Conservation (phyloP, 1,140 invertebrate genomes). For the Drosophila ohnishii region DNA sequence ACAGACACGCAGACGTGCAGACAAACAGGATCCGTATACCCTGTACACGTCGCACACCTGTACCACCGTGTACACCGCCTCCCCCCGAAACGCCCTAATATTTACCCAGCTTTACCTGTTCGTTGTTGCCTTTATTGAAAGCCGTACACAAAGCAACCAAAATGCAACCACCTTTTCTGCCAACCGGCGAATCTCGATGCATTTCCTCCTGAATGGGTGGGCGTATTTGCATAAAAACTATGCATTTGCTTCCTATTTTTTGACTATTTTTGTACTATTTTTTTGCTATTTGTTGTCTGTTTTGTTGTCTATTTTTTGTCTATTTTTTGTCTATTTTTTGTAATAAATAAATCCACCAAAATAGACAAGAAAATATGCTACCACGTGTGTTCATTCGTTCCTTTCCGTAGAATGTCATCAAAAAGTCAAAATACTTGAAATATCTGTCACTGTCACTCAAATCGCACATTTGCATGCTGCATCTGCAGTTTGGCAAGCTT, state of each 20-base stretch:
- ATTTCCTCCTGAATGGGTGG: conserved; percentile 37
- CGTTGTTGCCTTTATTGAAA: conserved; percentile 60
- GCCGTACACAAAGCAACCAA: conserved; percentile 51
- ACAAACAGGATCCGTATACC: conserved; percentile 51
- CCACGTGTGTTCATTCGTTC: conserved; percentile 1
- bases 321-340: conserved; percentile 2
- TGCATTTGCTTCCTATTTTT: conserved; percentile 46
- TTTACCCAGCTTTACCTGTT: conserved; percentile 17
- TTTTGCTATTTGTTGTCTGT: not conserved
- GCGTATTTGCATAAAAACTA: conserved; percentile 72
- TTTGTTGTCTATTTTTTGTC: not conserved
- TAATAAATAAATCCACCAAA: conserved; percentile 67
- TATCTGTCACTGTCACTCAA: conserved; percentile 24
- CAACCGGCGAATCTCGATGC: conserved; percentile 31
- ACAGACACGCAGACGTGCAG: conserved; percentile 67
- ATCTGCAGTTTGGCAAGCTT: not conserved
- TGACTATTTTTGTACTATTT: not conserved
- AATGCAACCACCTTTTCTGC: conserved; percentile 46
- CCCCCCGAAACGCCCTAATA: conserved; percentile 3
- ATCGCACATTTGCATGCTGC: conserved; percentile 29
- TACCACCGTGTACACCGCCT: not conserved
- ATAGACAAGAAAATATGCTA: conserved; percentile 13
- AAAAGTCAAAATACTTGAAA: conserved; percentile 36
- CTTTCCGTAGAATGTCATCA: conserved; percentile 17
- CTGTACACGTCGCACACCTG: not conserved